Base-by-base conservation (phyloP, 1,140 invertebrate species). In the Pseudomyrmex pallidus region DNA sequence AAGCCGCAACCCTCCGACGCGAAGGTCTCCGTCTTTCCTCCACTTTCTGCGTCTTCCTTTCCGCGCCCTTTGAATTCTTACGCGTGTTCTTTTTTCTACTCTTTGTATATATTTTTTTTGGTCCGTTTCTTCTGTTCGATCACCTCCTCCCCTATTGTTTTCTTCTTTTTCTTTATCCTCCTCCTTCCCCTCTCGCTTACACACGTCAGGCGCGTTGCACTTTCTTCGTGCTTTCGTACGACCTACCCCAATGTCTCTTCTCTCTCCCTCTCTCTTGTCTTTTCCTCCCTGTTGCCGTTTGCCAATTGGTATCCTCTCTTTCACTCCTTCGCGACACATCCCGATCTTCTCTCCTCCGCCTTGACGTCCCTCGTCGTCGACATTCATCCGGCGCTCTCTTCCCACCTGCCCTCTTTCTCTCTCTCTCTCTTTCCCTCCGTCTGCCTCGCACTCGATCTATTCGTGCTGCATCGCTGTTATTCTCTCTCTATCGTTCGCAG, bases 161-260 rank as follows among this genome's bases (percentile, higher is more conserved):
- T 66, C 77, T 85, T 82, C 78, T 67, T 73, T 70, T 50, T 74
- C 59, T 52, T 87, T 76, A 74, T 48, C 50, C 44, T 12, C 44
- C 50, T n/a, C 17, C 20, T 50, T 35, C 64, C 50, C 46, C 50
- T 52, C 57, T 74, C 59, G 54, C 74, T 54, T 44, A 44, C 61
- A 62, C n/a, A 56, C 77, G 84, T 88, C 87, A 84, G 63, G 68
- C 82, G 74, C 64, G 76, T 9, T 61, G 61, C 82, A 85, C 88
- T 89, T 82, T 85, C 84, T 72, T 86, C 72, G 87, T 88, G 91
- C 89, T 91, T 91, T 90, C 84, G 88, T 85, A 82, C 90, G 91
- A 91, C 91, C 91, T 92, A 91, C 91, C 91, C 90, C 90, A 92
- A 92, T 87, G 56, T 66, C 74, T 59, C 67, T 80, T 52, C 46